Conservation (phyloP, 2,797 vertebrate genomes). For the Lophura swinhoii region DNA sequence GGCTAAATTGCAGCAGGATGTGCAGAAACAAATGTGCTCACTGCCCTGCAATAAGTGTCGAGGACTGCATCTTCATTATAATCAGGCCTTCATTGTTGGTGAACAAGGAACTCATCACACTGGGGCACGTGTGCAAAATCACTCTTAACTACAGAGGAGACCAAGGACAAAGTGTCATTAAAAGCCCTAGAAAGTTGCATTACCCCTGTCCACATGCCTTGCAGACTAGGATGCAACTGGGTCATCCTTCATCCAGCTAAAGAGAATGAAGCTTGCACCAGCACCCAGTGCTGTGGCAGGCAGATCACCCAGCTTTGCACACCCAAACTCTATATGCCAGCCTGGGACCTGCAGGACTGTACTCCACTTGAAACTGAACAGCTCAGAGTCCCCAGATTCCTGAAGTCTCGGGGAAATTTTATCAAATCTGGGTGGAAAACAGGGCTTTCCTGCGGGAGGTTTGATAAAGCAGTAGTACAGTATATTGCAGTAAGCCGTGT, state of each 20-base stretch:
- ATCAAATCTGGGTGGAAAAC: background rate
- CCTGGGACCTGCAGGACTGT: background rate
- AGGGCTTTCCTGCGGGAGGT: background rate
- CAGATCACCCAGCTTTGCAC: too few species aligned
- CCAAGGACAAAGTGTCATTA: background rate
- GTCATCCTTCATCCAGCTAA: background rate
- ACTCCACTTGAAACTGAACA: background rate
- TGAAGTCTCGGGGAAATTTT: background rate
- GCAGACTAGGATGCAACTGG: background rate
- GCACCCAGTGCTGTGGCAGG: too few species aligned
- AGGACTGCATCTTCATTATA: background rate
- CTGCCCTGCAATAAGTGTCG: background rate
- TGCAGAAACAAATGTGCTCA: background rate
- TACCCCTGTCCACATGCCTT: rapidly evolving
- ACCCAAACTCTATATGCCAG: background rate
- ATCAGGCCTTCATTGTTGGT: background rate
- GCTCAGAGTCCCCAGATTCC: background rate
- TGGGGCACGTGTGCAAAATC: background rate
- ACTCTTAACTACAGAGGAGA: rapidly evolving
- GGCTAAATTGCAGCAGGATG: background rate
- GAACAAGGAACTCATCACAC: background rate
- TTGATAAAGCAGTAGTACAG: background rate
- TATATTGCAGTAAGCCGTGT: background rate
- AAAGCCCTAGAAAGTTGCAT: background rate
- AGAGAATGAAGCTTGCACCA: background rate